Conservation (phyloP, 2,797 vertebrate genomes). For the Odontamblyopus lacepedii region DNA sequence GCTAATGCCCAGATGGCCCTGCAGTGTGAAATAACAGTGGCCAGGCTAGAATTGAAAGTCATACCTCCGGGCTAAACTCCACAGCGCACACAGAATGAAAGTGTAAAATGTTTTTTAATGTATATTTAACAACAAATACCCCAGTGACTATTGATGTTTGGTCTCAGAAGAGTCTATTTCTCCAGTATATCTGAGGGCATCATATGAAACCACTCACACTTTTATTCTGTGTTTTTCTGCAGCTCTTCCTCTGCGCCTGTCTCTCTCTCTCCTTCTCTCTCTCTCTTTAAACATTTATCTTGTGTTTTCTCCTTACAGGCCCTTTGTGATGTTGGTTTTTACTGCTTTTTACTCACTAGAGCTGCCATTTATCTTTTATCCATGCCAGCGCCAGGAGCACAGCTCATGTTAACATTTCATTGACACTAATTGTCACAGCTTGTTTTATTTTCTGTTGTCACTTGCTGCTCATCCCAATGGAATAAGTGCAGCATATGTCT, state of each 20-base stretch:
- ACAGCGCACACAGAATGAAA: constrained; percentile 93
- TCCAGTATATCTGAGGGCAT: constrained; percentile 82
- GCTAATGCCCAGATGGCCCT: constrained; percentile 79
- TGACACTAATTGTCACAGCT: constrained; percentile 74
- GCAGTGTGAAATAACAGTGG: constrained; percentile 81
- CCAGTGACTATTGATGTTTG: constrained; percentile 94
- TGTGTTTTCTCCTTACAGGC: constrained; percentile 77
- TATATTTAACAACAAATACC: constrained; percentile 99
- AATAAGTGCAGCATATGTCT: background rate
- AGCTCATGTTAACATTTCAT: constrained; percentile 65
- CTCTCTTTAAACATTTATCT: constrained; percentile 84
- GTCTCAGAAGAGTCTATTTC: constrained; percentile 86
- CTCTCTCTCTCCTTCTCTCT: constrained; percentile 61
- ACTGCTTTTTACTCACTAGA: constrained; percentile 75
- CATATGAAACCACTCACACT: constrained; percentile 83
- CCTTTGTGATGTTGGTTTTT: constrained; percentile 81
- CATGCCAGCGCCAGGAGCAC: constrained; percentile 68
- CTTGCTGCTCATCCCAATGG: constrained; percentile 53
- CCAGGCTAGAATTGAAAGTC: constrained; percentile 90
- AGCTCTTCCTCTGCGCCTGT: constrained; percentile 75
- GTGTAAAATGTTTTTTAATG: constrained; percentile 99
- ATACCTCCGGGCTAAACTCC: constrained; percentile 92
- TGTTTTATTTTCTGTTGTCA: constrained; percentile 66
- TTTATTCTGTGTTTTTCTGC: constrained; percentile 68
- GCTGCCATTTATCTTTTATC: constrained; percentile 81